A percentile compares a stretch with the other conserved stretches of the same genome.
phyloP scores from a whole-genome alignment of 2,888 invertebrate genomes.

The Callinectes sapidus region DNA sequence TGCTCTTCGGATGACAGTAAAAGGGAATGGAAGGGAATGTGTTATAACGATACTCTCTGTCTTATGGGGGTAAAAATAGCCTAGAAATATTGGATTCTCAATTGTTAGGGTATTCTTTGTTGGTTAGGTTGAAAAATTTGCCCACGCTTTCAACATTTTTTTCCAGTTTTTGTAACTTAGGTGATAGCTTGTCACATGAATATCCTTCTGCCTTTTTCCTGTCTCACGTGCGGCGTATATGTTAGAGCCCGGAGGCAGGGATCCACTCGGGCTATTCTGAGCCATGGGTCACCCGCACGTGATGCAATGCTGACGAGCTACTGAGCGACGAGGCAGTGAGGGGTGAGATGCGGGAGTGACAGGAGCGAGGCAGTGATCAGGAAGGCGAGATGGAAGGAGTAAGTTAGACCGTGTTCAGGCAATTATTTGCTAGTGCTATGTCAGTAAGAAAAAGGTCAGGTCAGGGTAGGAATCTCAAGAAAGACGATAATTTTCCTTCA shows the following conservation, averaged over 20 bases:
- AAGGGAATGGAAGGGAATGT: neutral
- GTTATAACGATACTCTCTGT: neutral
- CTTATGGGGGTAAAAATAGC: neutral
- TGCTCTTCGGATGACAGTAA: neutral
- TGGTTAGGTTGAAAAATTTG: neutral
- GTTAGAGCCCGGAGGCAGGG: neutral
- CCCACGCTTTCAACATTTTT: neutral
- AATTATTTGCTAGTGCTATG: neutral
- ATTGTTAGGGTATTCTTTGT: neutral
- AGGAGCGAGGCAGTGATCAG: neutral
- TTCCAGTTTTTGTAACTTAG: neutral
- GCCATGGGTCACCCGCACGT: slow-evolving; percentile 7
- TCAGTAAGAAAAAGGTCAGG: neutral
- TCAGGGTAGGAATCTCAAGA: neutral
- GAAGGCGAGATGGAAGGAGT: neutral
- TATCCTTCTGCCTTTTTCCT: neutral
- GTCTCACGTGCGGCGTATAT: neutral
- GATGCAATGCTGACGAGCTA: neutral
- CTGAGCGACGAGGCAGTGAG: neutral
- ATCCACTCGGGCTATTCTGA: neutral
- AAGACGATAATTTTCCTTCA: neutral
- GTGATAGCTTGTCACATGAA: neutral
- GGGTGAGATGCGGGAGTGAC: neutral
- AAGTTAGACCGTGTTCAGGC: neutral
- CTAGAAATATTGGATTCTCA: neutral